Conservation (phyloP, 2,113 vertebrate genomes). For the Leucosticte australis region DNA sequence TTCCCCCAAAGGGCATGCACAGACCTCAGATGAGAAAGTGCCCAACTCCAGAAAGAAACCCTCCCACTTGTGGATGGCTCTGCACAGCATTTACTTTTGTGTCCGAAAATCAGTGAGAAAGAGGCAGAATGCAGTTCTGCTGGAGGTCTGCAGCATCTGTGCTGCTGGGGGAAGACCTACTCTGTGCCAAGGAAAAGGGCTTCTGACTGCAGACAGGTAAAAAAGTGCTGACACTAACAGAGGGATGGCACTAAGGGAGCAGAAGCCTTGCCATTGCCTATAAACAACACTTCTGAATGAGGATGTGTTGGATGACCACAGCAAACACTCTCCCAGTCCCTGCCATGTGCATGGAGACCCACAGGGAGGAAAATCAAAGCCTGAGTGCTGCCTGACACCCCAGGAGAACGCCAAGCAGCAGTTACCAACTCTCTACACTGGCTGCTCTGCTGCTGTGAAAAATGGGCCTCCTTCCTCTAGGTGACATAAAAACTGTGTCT, state of each 20-base stretch:
- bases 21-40: neutral
- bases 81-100: neutral
- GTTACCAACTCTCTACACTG: neutral
- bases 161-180: neutral
- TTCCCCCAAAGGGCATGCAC: neutral
- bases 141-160: fast-evolving
- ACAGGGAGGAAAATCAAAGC: neutral
- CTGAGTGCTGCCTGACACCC: too few species aligned
- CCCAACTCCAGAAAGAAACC: neutral
- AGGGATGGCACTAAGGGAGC: neutral
- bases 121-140: fast-evolving
- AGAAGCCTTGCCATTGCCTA: fast-evolving
- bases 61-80: fast-evolving
- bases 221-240: neutral
- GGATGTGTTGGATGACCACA: too few species aligned
- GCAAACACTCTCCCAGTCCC: neutral
- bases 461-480: neutral
- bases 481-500: neutral
- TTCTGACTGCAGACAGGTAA: fast-evolving
- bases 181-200: neutral
- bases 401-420: neutral
- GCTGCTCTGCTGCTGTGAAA: neutral
- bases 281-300: neutral
- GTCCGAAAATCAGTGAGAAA: neutral
- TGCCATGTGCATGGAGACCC: fast-evolving